Evolutionary conservation across 2,888 invertebrate genomes (phyloP).

Genomic region (Aromia moschata): DNA sequence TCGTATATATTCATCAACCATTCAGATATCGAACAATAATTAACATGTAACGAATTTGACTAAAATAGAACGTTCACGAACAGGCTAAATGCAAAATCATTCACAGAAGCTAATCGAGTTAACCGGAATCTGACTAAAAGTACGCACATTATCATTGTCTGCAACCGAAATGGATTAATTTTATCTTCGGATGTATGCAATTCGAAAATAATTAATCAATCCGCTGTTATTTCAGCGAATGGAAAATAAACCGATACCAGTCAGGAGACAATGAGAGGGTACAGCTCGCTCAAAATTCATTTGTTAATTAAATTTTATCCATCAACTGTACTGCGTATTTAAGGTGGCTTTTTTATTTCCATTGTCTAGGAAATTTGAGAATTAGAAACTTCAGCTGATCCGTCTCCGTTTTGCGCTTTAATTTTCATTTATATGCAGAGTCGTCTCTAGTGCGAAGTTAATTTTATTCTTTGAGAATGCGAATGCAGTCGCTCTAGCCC

Average conservation of each 20-base stretch:
- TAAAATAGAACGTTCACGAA: no score
- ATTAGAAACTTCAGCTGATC: slow-evolving; percentile 4
- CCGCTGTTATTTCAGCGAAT: neutral
- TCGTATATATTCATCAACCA: no score
- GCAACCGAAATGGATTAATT: neutral
- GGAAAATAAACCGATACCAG: neutral
- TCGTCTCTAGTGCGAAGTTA: neutral
- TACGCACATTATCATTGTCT: neutral
- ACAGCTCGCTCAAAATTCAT: neutral
- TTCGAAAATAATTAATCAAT: neutral
- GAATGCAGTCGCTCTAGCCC: no score
- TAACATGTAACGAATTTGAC: no score
- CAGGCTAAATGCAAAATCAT: no score
- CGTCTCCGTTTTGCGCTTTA: slow-evolving; percentile 1
- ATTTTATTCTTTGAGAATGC: neutral
- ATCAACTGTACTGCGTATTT: neutral
- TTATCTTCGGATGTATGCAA: neutral
- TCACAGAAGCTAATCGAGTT: no score
- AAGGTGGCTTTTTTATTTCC: neutral
- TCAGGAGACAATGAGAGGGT: neutral
- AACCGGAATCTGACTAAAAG: no score
- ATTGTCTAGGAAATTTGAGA: slow-evolving; percentile 14
- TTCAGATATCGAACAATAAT: no score
- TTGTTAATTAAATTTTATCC: slow-evolving; percentile 1
- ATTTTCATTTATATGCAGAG: slow-evolving; percentile 18